phyloP scores from a whole-genome alignment of 2,113 vertebrate species.

The Calidris pugnax region DNA sequence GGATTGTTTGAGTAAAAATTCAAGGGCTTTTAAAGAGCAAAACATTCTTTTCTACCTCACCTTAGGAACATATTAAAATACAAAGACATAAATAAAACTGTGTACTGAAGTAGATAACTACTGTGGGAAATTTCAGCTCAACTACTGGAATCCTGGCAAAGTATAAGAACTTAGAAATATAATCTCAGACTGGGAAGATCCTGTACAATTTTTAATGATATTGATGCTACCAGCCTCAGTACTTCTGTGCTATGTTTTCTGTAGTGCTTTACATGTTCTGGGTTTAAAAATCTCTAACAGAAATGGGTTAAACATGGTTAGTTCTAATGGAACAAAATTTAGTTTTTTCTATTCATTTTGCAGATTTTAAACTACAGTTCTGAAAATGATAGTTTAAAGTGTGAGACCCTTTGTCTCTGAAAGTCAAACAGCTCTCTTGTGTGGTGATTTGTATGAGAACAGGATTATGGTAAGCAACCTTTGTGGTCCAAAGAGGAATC shows the following conservation, averaged over 20 bases:
- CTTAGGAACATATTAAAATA: background rate
- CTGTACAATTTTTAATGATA: background rate
- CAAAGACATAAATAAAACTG: background rate
- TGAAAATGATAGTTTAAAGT: background rate
- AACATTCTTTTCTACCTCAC: background rate
- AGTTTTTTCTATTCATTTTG: background rate
- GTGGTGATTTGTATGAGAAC: background rate
- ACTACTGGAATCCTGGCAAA: background rate
- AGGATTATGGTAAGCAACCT: background rate
- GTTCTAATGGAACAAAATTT: background rate
- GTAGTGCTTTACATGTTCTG: background rate
- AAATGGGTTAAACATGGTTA: background rate
- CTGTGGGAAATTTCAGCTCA: background rate
- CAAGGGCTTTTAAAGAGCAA: background rate
- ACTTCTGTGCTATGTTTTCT: background rate
- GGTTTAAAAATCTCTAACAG: background rate
- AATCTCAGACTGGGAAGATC: background rate
- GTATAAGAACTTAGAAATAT: background rate
- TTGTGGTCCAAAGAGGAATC: background rate
- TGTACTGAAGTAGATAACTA: background rate
- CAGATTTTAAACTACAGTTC: background rate
- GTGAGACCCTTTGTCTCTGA: background rate
- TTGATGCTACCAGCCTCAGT: background rate
- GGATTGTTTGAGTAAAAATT: background rate
- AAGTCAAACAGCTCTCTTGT: background rate